Percentiles rank a stretch among this genome's conserved stretches.
These are phyloP conservation scores for Oreochromis niloticus DNA, from an alignment of 2,113 vertebrate genomes.

Conservation along the genomic window DNA sequence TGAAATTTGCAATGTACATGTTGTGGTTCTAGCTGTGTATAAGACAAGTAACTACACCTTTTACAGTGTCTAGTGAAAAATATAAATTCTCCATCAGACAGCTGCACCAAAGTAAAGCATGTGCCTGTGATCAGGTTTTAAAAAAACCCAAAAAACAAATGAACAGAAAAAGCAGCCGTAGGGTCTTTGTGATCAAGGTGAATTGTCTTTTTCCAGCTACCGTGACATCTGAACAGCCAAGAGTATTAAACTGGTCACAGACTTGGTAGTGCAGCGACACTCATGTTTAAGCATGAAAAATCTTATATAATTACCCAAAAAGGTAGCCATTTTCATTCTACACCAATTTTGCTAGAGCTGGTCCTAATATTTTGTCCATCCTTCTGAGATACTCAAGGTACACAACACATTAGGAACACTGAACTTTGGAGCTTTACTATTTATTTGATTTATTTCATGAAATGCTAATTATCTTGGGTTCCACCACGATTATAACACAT, in stretches of 20 bases:
- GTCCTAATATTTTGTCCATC: not conserved
- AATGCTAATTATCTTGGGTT: not conserved
- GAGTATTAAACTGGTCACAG: not conserved
- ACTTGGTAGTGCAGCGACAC: not conserved
- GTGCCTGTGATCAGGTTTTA: not conserved
- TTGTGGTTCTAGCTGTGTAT: not conserved
- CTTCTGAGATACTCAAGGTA: not conserved
- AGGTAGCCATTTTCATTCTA: not conserved
- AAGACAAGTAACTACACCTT: not conserved
- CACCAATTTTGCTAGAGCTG: not conserved
- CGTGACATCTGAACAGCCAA: not conserved
- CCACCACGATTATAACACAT: not conserved
- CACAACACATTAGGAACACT: not conserved
- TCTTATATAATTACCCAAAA: not conserved
- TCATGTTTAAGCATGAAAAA: not conserved
- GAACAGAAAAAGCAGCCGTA: not conserved
- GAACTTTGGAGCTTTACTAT: not conserved
- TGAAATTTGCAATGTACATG: slow-evolving; percentile 8
- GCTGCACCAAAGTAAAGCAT: not conserved
- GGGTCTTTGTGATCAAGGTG: not conserved
- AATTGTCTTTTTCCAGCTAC: not conserved
- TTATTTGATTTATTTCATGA: not conserved
- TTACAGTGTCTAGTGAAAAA: not conserved
- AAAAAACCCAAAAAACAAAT: not conserved
- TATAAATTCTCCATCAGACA: not conserved